Percentiles rank a stretch among this genome's conserved stretches.
Evolutionary conservation across 2,113 vertebrate genomes (phyloP).

Genomic region (Motacilla tschutschensis): DNA sequence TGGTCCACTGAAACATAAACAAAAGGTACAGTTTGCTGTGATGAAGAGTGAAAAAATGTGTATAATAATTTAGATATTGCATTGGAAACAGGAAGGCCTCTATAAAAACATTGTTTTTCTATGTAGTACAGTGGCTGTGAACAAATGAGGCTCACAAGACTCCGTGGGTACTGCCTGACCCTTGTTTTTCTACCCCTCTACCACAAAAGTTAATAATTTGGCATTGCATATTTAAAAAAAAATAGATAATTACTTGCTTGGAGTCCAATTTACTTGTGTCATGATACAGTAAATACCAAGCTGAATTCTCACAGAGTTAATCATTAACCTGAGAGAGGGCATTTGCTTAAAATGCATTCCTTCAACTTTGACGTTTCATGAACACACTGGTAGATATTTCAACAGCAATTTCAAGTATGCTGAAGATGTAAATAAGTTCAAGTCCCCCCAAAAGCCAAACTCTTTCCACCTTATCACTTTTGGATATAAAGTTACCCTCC

Average conservation of each 20-base stretch:
- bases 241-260: conserved; percentile 3
- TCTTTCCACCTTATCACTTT: not conserved
- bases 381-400: not conserved
- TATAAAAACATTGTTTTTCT: not conserved
- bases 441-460: not conserved
- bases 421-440: not conserved
- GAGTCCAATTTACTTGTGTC: conserved; percentile 29
- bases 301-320: conserved; percentile 21
- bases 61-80: not conserved
- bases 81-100: not conserved
- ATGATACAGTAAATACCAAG: conserved; percentile 3
- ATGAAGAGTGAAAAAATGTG: not conserved
- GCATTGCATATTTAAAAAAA: not conserved
- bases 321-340: conserved; percentile 4
- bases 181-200: not conserved
- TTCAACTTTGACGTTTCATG: not conserved
- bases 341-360: not conserved
- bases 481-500: not conserved
- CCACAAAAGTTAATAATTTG: conserved; percentile 38
- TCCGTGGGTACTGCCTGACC: not conserved
- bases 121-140: not conserved
- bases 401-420: not conserved
- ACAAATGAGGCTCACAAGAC: not conserved
- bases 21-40: not conserved
- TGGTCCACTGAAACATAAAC: not conserved